phyloP scores from a whole-genome alignment of 1,140 invertebrate species.

The Panulirus ornatus region DNA sequence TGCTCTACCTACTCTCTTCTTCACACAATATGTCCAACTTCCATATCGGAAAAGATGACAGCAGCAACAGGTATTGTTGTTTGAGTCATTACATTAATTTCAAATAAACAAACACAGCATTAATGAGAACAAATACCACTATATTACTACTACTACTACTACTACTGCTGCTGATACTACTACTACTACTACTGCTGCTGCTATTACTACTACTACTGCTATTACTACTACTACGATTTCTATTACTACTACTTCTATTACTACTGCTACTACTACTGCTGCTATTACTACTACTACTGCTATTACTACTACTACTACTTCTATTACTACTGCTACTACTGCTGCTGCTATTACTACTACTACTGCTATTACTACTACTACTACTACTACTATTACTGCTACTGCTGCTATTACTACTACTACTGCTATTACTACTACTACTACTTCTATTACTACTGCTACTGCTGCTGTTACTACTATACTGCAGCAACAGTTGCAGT shows the following conservation, averaged over 20 bases:
- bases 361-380: constrained; percentile 3
- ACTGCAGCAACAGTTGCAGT: too few relatives aligned
- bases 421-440: constrained; percentile 12
- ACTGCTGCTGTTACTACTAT: neutral
- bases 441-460: neutral
- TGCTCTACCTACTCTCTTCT: too few relatives aligned
- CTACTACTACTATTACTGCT: constrained; percentile 10
- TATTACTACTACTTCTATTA: constrained; percentile 3
- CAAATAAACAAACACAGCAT: too few relatives aligned
- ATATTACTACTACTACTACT: constrained; percentile 9
- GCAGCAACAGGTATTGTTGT: too few relatives aligned
- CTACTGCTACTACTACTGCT: neutral
- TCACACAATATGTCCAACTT: too few relatives aligned
- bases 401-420: constrained; percentile 26
- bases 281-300: neutral
- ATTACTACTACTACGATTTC: too few relatives aligned
- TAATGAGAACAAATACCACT: too few relatives aligned
- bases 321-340: constrained; percentile 12
- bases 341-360: neutral
- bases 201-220: neutral
- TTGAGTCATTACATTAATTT: too few relatives aligned
- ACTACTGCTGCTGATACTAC: too few relatives aligned
- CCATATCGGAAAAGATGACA: too few relatives aligned
- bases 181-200: neutral
- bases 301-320: neutral